phyloP scores from a whole-genome alignment of 2,888 invertebrate species.

The Galerucella pusilla region DNA sequence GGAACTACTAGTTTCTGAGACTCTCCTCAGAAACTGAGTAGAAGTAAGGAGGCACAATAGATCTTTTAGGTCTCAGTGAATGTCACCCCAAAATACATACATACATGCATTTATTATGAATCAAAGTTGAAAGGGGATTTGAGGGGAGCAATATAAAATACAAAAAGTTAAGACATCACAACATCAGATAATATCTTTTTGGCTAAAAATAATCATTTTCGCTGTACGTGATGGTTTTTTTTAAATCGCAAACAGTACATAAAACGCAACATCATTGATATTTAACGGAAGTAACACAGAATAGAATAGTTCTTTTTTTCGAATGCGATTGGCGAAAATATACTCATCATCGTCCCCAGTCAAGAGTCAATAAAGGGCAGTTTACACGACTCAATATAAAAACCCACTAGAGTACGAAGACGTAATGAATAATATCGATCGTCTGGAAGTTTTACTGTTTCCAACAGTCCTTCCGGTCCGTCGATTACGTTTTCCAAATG shows the following conservation, averaged over 20 bases:
- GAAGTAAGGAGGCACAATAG: too few relatives aligned
- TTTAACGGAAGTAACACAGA: constrained; percentile 13
- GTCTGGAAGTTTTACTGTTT: background rate
- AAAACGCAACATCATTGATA: background rate
- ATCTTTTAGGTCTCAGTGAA: too few relatives aligned
- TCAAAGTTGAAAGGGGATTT: too few relatives aligned
- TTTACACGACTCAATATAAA: constrained; percentile 61
- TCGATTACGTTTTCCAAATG: constrained; percentile 5
- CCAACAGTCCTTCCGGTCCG: background rate
- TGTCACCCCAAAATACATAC: too few relatives aligned
- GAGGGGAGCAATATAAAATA: too few relatives aligned
- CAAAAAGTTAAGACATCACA: too few relatives aligned
- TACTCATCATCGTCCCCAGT: constrained; percentile 59
- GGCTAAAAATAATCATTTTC: too few relatives aligned
- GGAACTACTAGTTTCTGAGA: too few relatives aligned
- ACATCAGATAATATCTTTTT: too few relatives aligned
- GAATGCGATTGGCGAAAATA: constrained; percentile 55
- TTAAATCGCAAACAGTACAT: background rate
- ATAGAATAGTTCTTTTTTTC: constrained; percentile 11
- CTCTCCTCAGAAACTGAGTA: too few relatives aligned
- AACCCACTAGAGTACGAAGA: constrained; percentile 56
- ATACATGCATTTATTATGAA: too few relatives aligned
- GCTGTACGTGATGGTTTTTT: background rate
- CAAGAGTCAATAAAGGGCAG: constrained; percentile 62
- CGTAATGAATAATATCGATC: constrained; percentile 60